Evolutionary conservation across 2,888 invertebrate species (phyloP).

Genomic region (Amphimallon solstitiale): DNA sequence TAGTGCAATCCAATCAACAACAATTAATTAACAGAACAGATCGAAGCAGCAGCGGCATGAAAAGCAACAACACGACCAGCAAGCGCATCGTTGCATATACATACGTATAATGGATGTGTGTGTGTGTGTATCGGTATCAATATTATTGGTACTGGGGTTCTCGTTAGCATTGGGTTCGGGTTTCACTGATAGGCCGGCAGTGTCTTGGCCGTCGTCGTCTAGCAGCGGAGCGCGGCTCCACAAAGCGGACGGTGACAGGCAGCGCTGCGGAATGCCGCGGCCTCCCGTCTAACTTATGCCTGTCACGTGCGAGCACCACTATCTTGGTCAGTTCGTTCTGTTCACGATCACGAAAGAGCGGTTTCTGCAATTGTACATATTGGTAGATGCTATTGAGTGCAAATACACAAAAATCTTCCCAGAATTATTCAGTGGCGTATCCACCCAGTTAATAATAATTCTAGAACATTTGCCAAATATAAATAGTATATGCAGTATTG

Average conservation of each 20-base stretch:
- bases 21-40: constrained; percentile 52
- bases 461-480: too few relatives aligned
- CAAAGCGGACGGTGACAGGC: constrained; percentile 58
- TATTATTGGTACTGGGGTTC: constrained; percentile 39
- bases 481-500: too few relatives aligned
- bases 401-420: constrained; percentile 5
- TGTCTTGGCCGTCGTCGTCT: constrained; percentile 33
- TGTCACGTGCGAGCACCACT: constrained; percentile 60
- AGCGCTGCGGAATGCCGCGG: constrained; percentile 57
- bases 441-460: background rate
- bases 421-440: constrained; percentile 7
- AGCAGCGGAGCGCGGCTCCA: constrained; percentile 51
- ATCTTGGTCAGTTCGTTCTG: constrained; percentile 47
- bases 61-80: constrained; percentile 24
- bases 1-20: constrained; percentile 53
- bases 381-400: background rate
- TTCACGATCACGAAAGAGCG: constrained; percentile 53
- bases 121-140: constrained; percentile 20
- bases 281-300: constrained; percentile 61
- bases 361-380: constrained; percentile 28
- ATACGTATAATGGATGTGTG: constrained; percentile 1
- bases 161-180: constrained; percentile 46
- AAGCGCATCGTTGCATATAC: constrained; percentile 17
- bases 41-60: constrained; percentile 39
- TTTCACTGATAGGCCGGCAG: constrained; percentile 40